Conservation (phyloP, 2,888 invertebrate species). For the Agrilus cyanescens region DNA sequence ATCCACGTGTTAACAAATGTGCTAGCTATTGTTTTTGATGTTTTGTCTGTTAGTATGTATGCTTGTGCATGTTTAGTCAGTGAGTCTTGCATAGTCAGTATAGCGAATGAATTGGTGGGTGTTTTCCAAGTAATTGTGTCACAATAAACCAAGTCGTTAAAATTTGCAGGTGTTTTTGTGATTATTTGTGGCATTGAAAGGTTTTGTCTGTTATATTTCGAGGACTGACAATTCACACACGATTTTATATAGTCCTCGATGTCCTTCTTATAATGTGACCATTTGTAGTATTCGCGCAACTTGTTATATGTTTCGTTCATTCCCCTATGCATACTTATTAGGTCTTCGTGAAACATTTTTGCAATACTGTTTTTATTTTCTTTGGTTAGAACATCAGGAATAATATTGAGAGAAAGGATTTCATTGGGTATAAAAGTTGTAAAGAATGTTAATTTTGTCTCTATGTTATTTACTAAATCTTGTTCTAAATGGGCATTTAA, state of each 20-base stretch:
- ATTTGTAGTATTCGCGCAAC: constrained; percentile 9
- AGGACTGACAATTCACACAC: constrained; percentile 17
- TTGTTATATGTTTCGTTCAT: constrained; percentile 7
- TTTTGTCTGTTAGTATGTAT: constrained; percentile 20
- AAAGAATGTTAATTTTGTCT: too few species aligned
- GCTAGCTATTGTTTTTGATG: constrained; percentile 11
- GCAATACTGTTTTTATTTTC: too few species aligned
- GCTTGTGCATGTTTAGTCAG: constrained; percentile 23
- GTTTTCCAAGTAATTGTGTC: constrained; percentile 23
- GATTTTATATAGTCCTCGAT: constrained; percentile 8
- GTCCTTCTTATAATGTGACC: constrained; percentile 7
- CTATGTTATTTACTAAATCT: too few species aligned
- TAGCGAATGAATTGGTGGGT: constrained; percentile 16
- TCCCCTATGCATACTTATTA: constrained; percentile 5
- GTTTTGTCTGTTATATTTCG: constrained; percentile 15
- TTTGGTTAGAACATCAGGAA: too few species aligned
- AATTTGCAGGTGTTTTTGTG: constrained; percentile 20
- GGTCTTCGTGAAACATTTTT: constrained; percentile 1
- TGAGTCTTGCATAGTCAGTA: constrained; percentile 23
- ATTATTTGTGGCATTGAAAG: constrained; percentile 22
- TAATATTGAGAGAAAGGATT: too few species aligned
- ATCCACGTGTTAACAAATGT: too few species aligned
- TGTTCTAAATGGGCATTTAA: too few species aligned
- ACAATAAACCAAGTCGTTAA: constrained; percentile 21
- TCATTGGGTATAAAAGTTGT: too few species aligned